A percentile compares a stretch with the other conserved stretches of the same genome.
Evolutionary conservation across 2,888 invertebrate genomes (phyloP).

Genomic region (Rhagophthalmus giganteus): DNA sequence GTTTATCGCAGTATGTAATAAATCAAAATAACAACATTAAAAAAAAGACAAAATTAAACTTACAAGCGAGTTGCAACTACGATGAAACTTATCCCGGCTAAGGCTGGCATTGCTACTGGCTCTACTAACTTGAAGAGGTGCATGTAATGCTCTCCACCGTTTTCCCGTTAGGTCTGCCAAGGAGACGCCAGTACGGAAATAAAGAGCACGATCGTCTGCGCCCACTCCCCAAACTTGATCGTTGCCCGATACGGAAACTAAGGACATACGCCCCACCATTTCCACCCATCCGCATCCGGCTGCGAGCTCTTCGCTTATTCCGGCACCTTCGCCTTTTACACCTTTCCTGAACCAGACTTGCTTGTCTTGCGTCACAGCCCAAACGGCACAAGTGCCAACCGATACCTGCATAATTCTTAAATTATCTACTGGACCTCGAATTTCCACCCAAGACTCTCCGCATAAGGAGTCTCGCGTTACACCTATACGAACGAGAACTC

Average conservation of each 20-base stretch:
- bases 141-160: slow-evolving; percentile 80
- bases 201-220: slow-evolving; percentile 77
- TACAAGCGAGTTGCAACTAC: slow-evolving; percentile 69
- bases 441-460: slow-evolving; percentile 79
- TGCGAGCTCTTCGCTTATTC: slow-evolving; percentile 74
- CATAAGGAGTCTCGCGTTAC: slow-evolving; percentile 72
- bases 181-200: slow-evolving; percentile 77
- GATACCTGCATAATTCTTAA: slow-evolving; percentile 75
- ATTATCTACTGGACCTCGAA: slow-evolving; percentile 72
- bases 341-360: slow-evolving; percentile 87
- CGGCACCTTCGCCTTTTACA: slow-evolving; percentile 69
- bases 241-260: slow-evolving; percentile 82
- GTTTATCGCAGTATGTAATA: background rate
- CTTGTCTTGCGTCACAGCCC: slow-evolving; percentile 81
- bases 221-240: slow-evolving; percentile 88
- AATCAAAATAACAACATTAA: background rate
- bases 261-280: slow-evolving; percentile 82
- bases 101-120: slow-evolving; percentile 78
- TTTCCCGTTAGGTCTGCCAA: slow-evolving; percentile 80
- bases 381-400: slow-evolving; percentile 77
- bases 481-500: slow-evolving; percentile 79
- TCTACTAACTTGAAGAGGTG: slow-evolving; percentile 79
- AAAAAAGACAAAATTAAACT: slow-evolving; percentile 27
- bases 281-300: slow-evolving; percentile 87
- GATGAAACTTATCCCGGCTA: slow-evolving; percentile 53